Percentiles rank a stretch among this genome's conserved stretches.
phyloP scores from a whole-genome alignment of 1,140 invertebrate genomes.

The Homarus americanus region DNA sequence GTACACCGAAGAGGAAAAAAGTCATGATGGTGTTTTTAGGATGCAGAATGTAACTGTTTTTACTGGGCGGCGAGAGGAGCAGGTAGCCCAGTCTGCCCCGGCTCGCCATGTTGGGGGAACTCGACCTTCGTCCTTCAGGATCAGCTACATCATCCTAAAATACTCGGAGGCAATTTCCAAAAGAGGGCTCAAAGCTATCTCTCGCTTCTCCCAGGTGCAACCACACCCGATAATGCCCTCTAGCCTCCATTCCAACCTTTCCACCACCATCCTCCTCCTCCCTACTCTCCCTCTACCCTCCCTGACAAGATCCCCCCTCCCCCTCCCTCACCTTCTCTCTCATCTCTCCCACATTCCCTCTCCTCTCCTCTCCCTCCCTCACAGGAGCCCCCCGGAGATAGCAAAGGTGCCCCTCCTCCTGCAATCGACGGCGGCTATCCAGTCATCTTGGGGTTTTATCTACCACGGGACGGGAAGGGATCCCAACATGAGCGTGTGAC shows the following conservation, averaged over 20 bases:
- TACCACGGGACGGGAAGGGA: neutral
- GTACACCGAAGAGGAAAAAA: neutral
- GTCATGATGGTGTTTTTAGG: neutral
- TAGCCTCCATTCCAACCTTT: constrained; percentile 23
- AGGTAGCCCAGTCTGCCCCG: neutral
- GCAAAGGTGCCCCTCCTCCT: neutral
- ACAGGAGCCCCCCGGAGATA: neutral
- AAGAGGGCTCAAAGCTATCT: constrained; percentile 13
- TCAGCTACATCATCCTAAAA: constrained; percentile 10
- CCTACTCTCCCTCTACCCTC: neutral
- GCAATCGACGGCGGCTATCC: constrained; percentile 25
- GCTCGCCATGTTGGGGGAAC: neutral
- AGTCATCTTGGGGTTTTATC: constrained; percentile 38
- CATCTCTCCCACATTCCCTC: neutral
- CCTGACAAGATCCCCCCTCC: neutral
- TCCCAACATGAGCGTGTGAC: neutral
- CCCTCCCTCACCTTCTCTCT: neutral
- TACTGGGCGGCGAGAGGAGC: neutral
- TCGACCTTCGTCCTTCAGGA: constrained; percentile 7
- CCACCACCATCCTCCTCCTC: neutral
- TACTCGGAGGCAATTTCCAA: constrained; percentile 1
- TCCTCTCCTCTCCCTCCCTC: neutral
- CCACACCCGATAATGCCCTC: constrained; percentile 32
- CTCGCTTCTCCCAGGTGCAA: constrained; percentile 41
- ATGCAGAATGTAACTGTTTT: neutral